phyloP scores from a whole-genome alignment of 2,888 invertebrate genomes.

The Branchipolynoe longqiensis region DNA sequence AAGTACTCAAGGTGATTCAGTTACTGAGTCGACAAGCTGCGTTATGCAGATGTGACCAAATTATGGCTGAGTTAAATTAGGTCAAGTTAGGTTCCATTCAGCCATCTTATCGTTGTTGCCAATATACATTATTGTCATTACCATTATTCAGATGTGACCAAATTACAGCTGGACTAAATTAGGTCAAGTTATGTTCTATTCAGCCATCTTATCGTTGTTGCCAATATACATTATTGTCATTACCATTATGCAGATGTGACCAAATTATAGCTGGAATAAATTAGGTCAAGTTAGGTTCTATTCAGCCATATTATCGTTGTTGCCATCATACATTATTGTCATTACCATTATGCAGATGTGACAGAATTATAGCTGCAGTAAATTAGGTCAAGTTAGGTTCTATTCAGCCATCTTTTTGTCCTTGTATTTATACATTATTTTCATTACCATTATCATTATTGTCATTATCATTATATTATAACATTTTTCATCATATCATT shows the following conservation, averaged over 20 bases:
- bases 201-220: neutral
- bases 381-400: no score
- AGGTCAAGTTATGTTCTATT: neutral
- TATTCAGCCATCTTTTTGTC: neutral
- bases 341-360: neutral
- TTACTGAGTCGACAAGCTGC: neutral
- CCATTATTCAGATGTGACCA: neutral
- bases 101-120: neutral
- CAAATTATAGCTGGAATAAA: neutral
- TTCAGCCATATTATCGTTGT: neutral
- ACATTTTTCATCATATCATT: no score
- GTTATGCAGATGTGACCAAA: neutral
- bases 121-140: neutral
- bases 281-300: no score
- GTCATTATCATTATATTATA: no score
- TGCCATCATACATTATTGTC: neutral
- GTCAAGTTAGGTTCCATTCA: neutral
- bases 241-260: neutral
- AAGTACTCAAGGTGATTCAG: slow-evolving; percentile 61
- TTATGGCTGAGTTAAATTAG: no score
- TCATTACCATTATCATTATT: neutral
- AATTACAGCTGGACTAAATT: neutral
- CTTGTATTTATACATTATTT: neutral
- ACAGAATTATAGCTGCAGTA: neutral
- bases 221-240: neutral